phyloP scores from a whole-genome alignment of 1,140 invertebrate genomes.

The Leptinotarsa undecemlineata region DNA sequence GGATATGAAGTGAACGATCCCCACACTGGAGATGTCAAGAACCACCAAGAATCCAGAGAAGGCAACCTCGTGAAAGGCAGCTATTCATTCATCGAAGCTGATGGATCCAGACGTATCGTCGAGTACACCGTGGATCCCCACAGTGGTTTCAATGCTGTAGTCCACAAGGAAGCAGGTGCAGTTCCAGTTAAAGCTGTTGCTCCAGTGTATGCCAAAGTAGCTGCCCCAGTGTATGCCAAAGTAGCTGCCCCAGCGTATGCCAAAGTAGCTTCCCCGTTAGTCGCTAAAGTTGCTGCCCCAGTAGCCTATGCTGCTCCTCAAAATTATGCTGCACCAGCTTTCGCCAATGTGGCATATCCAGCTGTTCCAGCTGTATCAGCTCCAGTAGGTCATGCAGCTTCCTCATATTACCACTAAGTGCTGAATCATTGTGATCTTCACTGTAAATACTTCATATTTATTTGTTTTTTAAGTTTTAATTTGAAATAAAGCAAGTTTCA shows the following conservation, averaged over 20 bases:
- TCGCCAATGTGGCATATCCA: background rate
- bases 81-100: constrained; percentile 38
- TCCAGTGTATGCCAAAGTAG: no score
- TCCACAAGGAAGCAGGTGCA: constrained; percentile 25
- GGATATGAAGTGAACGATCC: constrained; percentile 53
- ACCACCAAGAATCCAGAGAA: constrained; percentile 31
- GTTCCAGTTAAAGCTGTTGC: background rate
- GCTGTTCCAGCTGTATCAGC: constrained; percentile 17
- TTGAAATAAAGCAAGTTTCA: no score
- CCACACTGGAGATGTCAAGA: constrained; percentile 54
- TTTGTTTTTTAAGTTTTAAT: no score
- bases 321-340: background rate
- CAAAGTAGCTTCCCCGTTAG: constrained; percentile 22
- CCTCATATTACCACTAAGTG: constrained; percentile 5
- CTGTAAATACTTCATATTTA: no score
- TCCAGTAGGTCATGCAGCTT: constrained; percentile 23
- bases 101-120: constrained; percentile 37
- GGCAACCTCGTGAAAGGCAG: constrained; percentile 34
- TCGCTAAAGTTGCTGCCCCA: constrained; percentile 45
- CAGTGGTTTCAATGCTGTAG: constrained; percentile 36
- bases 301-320: constrained; percentile 7
- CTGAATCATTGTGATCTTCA: no score
- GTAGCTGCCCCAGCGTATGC: constrained; percentile 17
- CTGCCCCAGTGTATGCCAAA: constrained; percentile 9
- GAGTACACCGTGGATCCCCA: constrained; percentile 33